Conservation (phyloP, 2,888 invertebrate species). For the Isotomurus palustris region DNA sequence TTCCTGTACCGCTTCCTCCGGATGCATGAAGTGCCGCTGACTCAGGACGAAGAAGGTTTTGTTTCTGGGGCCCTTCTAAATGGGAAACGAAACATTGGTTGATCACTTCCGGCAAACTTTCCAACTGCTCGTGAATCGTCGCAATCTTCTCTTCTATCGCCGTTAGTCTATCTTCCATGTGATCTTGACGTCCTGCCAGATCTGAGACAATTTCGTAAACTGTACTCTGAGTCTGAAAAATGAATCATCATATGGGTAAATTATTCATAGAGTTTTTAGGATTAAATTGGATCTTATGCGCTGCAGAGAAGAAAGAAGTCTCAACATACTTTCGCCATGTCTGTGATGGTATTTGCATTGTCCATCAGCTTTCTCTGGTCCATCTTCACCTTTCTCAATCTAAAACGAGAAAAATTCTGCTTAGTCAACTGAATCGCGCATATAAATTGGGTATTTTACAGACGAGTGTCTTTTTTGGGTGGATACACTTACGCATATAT, state of each 20-base stretch:
- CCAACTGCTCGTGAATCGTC: slow-evolving; percentile 76
- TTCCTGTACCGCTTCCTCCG: neutral
- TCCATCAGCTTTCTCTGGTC: slow-evolving; percentile 99
- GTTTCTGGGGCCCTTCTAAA: slow-evolving; percentile 22
- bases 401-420: slow-evolving; percentile 51
- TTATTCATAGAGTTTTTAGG: slow-evolving; percentile 16
- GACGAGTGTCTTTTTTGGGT: neutral
- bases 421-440: neutral
- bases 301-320: no score
- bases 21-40: slow-evolving; percentile 26
- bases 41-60: slow-evolving; percentile 42
- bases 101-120: slow-evolving; percentile 49
- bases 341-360: slow-evolving; percentile 97
- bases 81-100: slow-evolving; percentile 44
- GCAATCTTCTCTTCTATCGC: slow-evolving; percentile 88
- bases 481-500: slow-evolving; percentile 87
- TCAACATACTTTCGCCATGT: slow-evolving; percentile 93
- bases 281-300: slow-evolving; percentile 34
- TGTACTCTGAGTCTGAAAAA: slow-evolving; percentile 85
- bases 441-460: neutral
- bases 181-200: slow-evolving; percentile 90
- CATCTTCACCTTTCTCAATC: slow-evolving; percentile 98
- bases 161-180: slow-evolving; percentile 85
- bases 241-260: neutral
- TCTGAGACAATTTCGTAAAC: slow-evolving; percentile 98